Base-by-base conservation (phyloP, 2,888 invertebrate genomes). In the Cremastinae sp. region DNA sequence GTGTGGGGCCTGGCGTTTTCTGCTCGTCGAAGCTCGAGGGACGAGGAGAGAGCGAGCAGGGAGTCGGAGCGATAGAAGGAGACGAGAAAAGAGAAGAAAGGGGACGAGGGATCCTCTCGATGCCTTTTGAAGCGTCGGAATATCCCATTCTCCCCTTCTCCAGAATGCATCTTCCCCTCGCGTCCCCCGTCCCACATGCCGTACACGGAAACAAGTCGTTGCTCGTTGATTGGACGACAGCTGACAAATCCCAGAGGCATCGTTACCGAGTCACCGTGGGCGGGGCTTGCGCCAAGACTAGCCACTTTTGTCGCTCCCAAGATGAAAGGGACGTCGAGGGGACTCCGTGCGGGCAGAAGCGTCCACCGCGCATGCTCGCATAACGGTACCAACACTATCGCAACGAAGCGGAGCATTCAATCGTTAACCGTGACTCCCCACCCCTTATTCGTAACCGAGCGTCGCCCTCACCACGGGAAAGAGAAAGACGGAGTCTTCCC, bases 171-270 rank as follows among this genome's bases (percentile, higher is more conserved):
- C 73, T 45, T 39, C 55, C 55, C 28, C 51, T 4, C 43, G 45
- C 41, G 35, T 20, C 39, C 53, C 51, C 51, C 28, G 41, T 77
- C 78, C 78, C 75, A 74, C 79, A 37, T 5, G 14, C 79, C 68
- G 14, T 28, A 43, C 16, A 7, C 39, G 14, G 47, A 61, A 58
- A 37, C 53, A 68, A 61, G 74, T 74, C 62, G 79, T 37, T 18
- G 62, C 2, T 5, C 35, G 47, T 66, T 68, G 78, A 88, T 88
- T 88, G 88, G 88, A 76, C 81, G 80, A 75, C 75, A 70, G 79
- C 80, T 82, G 86, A 87, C 88, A 88, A 88, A 88, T 88, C 88
- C 88, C 87, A 87, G 85, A 85, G 86, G 88, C 82, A 85, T 86
- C 85, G 84, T 86, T 78, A 73, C 79, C 80, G 53, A 5, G 77